A percentile compares a stretch with the other conserved stretches of the same genome.
Conservation (phyloP, 92 coral and sea anemone species). For the Anthopleura xanthogrammica region DNA sequence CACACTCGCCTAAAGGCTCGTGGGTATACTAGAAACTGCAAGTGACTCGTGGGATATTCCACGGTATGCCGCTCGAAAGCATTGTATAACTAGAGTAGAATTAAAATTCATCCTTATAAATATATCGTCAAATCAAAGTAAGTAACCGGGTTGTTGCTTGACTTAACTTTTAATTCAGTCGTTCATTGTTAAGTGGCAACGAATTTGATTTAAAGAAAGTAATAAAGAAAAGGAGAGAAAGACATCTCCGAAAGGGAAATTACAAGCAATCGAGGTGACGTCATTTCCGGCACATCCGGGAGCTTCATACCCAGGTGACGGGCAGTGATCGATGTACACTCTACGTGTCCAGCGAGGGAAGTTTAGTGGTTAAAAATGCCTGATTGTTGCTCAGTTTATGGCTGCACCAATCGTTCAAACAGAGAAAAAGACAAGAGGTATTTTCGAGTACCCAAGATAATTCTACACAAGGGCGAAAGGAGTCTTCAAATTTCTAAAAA, state of each 20-base stretch:
- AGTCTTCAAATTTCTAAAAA: background rate
- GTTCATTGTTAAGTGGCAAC: too few species aligned
- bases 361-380: constrained; percentile 19
- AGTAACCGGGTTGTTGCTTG: too few species aligned
- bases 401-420: constrained; percentile 37
- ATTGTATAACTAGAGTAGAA: too few species aligned
- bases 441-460: constrained; percentile 25
- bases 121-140: too few species aligned
- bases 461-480: constrained; percentile 4
- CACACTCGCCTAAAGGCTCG: too few species aligned
- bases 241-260: background rate
- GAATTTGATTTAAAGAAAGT: background rate
- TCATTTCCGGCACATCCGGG: constrained; percentile 7
- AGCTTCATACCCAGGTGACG: background rate
- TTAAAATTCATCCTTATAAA: too few species aligned
- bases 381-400: constrained; percentile 25
- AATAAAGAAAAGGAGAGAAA: background rate
- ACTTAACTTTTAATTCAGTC: too few species aligned
- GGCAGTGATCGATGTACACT: background rate
- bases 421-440: constrained; percentile 30
- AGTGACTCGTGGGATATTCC: too few species aligned
- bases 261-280: background rate
- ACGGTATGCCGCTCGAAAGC: too few species aligned
- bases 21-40: too few species aligned
- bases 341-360: too few species aligned